Evolutionary conservation across 2,113 vertebrate genomes (phyloP).

Genomic region (Oreochromis tanganicae): DNA sequence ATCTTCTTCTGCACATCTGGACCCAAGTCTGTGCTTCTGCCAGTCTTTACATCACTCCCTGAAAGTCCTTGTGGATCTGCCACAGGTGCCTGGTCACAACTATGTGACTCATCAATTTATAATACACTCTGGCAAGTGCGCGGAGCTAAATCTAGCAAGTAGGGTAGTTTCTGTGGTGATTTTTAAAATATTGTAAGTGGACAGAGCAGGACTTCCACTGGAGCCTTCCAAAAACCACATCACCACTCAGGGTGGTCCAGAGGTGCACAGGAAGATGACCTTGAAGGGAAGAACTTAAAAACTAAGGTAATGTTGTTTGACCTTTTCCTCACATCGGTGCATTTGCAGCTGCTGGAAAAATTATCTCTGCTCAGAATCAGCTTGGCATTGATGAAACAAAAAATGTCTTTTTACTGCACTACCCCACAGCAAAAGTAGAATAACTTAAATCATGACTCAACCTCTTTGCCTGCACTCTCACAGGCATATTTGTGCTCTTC

Average conservation of each 20-base stretch:
- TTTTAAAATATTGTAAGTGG: neutral
- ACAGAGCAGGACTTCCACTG: neutral
- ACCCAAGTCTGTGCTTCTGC: neutral
- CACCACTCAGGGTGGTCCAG: too few relatives aligned
- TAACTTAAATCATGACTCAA: slow-evolving; percentile 22
- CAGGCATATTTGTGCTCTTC: slow-evolving; percentile 83
- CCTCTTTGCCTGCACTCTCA: slow-evolving; percentile 85
- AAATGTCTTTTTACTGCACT: neutral
- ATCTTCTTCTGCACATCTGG: neutral
- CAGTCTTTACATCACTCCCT: neutral
- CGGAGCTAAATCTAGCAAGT: neutral
- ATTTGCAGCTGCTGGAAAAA: neutral
- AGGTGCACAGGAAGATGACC: neutral
- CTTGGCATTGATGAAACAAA: neutral
- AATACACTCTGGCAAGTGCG: rapidly evolving
- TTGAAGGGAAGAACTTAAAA: neutral
- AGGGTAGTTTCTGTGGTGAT: rapidly evolving
- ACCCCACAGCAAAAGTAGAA: neutral
- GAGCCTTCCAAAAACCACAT: neutral
- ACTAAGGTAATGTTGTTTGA: neutral
- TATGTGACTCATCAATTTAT: neutral
- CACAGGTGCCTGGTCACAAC: neutral
- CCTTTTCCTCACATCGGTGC: neutral
- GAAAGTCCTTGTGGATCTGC: neutral
- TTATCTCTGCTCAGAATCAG: neutral